Evolutionary conservation across 2,113 vertebrate genomes (phyloP).

Genomic region (Tinamus guttatus): DNA sequence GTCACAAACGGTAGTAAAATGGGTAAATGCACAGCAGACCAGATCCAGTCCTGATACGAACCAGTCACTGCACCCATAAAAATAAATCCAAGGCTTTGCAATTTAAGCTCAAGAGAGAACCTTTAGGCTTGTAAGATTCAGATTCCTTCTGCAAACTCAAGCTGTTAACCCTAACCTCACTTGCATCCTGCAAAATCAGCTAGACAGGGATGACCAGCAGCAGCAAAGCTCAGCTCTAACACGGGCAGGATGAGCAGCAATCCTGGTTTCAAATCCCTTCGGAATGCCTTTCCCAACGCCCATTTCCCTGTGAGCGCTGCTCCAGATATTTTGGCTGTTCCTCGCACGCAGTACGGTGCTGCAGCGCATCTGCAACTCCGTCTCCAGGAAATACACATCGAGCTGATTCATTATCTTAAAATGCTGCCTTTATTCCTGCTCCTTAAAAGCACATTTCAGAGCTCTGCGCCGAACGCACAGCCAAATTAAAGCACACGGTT

Average conservation of each 20-base stretch:
- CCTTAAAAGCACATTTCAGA: conserved; percentile 19
- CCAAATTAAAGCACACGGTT: neutral
- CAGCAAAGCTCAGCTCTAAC: neutral
- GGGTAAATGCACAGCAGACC: neutral
- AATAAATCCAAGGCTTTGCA: conserved; percentile 16
- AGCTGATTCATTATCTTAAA: conserved; percentile 37
- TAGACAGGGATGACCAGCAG: neutral
- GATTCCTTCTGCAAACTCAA: neutral
- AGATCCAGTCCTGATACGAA: neutral
- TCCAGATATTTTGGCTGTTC: neutral
- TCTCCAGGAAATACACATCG: conserved; percentile 4
- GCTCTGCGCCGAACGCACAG: neutral
- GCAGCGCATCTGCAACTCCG: neutral
- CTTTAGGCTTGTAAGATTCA: neutral
- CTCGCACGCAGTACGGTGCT: neutral
- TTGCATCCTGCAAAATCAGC: neutral
- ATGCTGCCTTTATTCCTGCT: conserved; percentile 37
- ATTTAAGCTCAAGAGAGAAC: neutral
- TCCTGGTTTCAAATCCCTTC: neutral
- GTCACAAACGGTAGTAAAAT: conserved; percentile 18
- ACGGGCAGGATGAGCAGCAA: neutral
- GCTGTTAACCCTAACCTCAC: neutral
- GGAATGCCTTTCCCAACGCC: neutral
- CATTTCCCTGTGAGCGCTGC: neutral
- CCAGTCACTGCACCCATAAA: neutral